Evolutionary conservation across 1,140 invertebrate genomes (phyloP), one percentile per base, ranked within the genome.

Genomic region (Druon quercuslanigerum): DNA sequence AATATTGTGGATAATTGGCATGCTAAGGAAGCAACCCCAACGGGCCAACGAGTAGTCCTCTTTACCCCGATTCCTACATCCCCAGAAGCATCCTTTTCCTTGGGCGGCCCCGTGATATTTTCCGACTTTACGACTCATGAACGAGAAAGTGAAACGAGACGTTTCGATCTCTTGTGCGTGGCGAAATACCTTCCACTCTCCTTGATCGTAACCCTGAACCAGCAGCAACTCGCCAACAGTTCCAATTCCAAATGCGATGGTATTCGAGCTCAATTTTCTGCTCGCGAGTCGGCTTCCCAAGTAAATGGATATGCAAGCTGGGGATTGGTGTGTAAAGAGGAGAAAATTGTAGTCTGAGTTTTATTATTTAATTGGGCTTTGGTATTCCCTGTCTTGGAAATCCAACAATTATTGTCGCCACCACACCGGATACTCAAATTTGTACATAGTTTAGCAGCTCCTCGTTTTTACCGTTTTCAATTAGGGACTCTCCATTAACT

Each of bases 1-100:
- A 76, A 81, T 76, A 78, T 71, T 74, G 75, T 50, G 25, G 57
- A 74, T 81, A 81, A 81, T 76, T 78, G 74, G 79, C 60, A 50
- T 40, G n/a, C 60, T 66, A 66, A 40, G 25, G 12, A 66, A 14
- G 5, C 60, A 66, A 46, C 60, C 60, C 60, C 60, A 54, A 76
- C 51, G 17, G 40, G 8, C 40, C 40, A 46, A 46, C 40, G 9
- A 33, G 25, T 3, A 14, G 13, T 25, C 33, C 56, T 51, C 66
- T 50, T 66, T 50, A 19, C 57, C 51, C 54, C 72, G 51, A 46
- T 66, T 52, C 52, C 66, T 16, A 17, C 50, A 20, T n/a, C 72
- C 33, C 14, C 25, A 20, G 12, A 9, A 33, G 20, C 25, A 16
- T 33, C 20, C 9, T 66, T 16, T 46, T 7, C 40, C 40, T 3